Evolutionary conservation across 2,797 vertebrate genomes (phyloP), one percentile per base, ranked within the genome.

Genomic region (Sebastes paucispinis): DNA sequence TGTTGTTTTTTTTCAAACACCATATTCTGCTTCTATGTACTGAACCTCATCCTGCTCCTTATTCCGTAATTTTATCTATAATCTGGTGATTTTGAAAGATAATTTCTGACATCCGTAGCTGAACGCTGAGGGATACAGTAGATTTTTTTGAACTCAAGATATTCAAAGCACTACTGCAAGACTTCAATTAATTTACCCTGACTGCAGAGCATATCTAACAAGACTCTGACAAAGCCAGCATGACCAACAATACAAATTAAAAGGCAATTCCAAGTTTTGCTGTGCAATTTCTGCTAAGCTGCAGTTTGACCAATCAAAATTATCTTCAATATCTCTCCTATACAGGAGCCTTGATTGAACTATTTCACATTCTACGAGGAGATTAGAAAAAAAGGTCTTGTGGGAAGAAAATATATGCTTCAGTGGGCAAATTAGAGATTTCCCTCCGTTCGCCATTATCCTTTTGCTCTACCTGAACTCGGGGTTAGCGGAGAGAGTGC

Each of bases 381-480:
- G 89, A 92, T 91, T n/a, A 76, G 16, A 88, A 90, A 88, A 84
- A 78, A 39, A 20, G 62, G 73, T 91, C 91, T 91, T 87, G 65
- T 77, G 88, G 90, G 88, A 90, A 79, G 84, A 89, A 90, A 93
- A 92, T 90, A 87, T 86, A 88, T 89, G 89, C 92, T 88, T 90
- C 80, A 86, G 82, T 85, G 85, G 81, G 81, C 81, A 92, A 93
- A 93, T 87, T 88, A 87, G 84, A 93, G 88, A 90, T 93, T 89
- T 91, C 73, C 83, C 59, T 87, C 80, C n/a, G 59, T 90, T 87
- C 50, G 27, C 85, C 87, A 89, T 93, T 91, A 92, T 90, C 75
- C 16, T 80, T 87, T 85, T 88, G 59, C 91, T 92, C 79, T 84
- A 94, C 92, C 93, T 93, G 91, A 90, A 91, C 87, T 76, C 82